Base-by-base conservation (phyloP, 2,888 invertebrate genomes). In the Caradrina clavipalpis region DNA sequence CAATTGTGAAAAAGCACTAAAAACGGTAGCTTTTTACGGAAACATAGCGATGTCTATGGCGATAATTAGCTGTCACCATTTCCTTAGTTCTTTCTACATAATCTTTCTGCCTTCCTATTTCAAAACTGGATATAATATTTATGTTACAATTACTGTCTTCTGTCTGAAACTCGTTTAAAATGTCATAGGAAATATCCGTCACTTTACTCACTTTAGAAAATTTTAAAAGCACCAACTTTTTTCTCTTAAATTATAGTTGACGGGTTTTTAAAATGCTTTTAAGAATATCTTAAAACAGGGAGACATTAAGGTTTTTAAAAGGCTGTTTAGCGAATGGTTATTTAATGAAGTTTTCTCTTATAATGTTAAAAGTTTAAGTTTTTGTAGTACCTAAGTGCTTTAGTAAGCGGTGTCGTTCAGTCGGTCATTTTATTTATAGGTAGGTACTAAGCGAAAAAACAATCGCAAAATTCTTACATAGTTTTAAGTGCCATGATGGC, bases 101-200 rank as follows among this genome's bases (percentile, higher is more conserved):
- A 75, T 42, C 21, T 56, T 22, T 22, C 15, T 22, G 15, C 1
- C 39, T 59, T 6, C n/a, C 19, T 51, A 26, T 13, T 26, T 35
- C 13, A 51, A 60, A 51, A 49, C 39, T 55, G 21, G n/a, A 17
- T 53, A 54, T 50, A 56, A 71, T 26, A 49, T 49, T 42, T 51
- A 69, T 15, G 31, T 31, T 59, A 15, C 5, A n/a, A 26, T 15
- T n/a, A 47, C 47, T 50, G 57, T 57, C 51, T 73, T 49, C 13
- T 15, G 22, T 56, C 35, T 73, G 1, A 21, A 78, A 73, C 68
- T 49, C 21, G 64, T 70, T 80, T 74, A 69, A 57, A 82, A 80
- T 64, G 63, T 73, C 78, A 53, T 56, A 78, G 63, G 56, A 80
- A 80, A 82, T 74, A 47, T 7, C 53, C n/a, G 75, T 50, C 60